A percentile compares a stretch with the other conserved stretches of the same genome.
Evolutionary conservation across 2,113 vertebrate genomes (phyloP).

Genomic region (Gasterosteus nipponicus): DNA sequence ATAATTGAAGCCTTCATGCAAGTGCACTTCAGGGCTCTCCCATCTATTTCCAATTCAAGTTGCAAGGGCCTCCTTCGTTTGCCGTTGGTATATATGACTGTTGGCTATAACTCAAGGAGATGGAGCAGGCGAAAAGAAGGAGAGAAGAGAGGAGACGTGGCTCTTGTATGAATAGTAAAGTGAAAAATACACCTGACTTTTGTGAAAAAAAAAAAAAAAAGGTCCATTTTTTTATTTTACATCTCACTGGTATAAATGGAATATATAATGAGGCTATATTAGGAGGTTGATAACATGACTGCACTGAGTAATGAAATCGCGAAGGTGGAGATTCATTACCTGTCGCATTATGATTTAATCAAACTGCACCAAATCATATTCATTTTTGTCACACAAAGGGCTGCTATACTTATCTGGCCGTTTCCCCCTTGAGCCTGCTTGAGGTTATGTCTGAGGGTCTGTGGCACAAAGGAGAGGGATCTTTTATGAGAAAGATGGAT

Average conservation of each 20-base stretch:
- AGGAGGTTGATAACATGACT: slow-evolving; percentile 77
- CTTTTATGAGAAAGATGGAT: slow-evolving; percentile 29
- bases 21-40: slow-evolving; percentile 57
- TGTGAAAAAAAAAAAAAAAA: slow-evolving; percentile 58
- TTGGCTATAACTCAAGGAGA: slow-evolving; percentile 65
- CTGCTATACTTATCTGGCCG: slow-evolving; percentile 69
- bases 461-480: slow-evolving; percentile 14
- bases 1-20: slow-evolving; percentile 68
- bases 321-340: slow-evolving; percentile 81
- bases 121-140: slow-evolving; percentile 74
- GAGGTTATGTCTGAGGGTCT: slow-evolving; percentile 36
- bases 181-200: slow-evolving; percentile 81
- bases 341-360: slow-evolving; percentile 84
- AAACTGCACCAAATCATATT: slow-evolving; percentile 77
- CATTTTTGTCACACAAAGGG: slow-evolving; percentile 75
- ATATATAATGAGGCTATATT: slow-evolving; percentile 85
- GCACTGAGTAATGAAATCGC: slow-evolving; percentile 79
- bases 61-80: slow-evolving; percentile 63
- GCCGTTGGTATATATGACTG: slow-evolving; percentile 44
- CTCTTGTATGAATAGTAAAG: slow-evolving; percentile 62
- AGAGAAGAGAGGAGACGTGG: slow-evolving; percentile 57
- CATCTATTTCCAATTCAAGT: slow-evolving; percentile 67
- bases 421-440: slow-evolving; percentile 37
- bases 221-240: slow-evolving; percentile 53
- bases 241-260: slow-evolving; percentile 76